Evolutionary conservation across 1,140 invertebrate species (phyloP), one percentile per base, ranked within the genome.

Genomic region (Leptopilina clavipes): DNA sequence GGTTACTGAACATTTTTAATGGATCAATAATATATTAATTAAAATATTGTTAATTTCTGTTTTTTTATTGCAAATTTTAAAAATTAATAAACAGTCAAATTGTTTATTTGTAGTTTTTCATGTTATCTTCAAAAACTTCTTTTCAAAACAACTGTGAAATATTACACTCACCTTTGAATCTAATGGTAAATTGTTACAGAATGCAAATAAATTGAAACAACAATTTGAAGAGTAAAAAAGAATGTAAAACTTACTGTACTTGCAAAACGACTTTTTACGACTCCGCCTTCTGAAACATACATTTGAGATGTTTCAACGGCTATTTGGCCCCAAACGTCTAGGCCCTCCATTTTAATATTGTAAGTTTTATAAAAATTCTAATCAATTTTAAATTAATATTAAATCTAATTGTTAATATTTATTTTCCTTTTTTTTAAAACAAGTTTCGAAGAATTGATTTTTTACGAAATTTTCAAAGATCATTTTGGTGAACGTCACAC

Each of bases 261-360:
- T 52, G 94, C 94, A 87, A 96, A 96, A 76, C 94, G 95, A 90
- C 95, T 96, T 84, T 94, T 93, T 76, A 94, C 89, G 79, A 93
- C 92, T 70, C 94, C 94, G 70, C 94, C 95, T 89, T 96, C 95
- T 45, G 93, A 93, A 80, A 96, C 92, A 88, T 96, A 96, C 76
- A 96, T 94, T 89, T 96, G 95, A 81, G 94, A 95, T 44, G 95
- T 95, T 89, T 96, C 95, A 48, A 96, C 91, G 71, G 95, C 95
- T 79, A 96, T 90, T 88, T 96, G 95, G 75, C 95, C 94, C 95
- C 95, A 96, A 81, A 96, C 93, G 89, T 95, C 93, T 37, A 92
- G 91, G 79, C 90, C 90, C 48, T 84, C 85, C 85, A 86, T 86
- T 79, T 82, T 73, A 56, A 44, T 44, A 17, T 12, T 7, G 11